These are phyloP conservation scores for Temnopleurus reevesii DNA, from an alignment of 53 echinoderm and acorn worm genomes.

Conservation along the genomic window DNA sequence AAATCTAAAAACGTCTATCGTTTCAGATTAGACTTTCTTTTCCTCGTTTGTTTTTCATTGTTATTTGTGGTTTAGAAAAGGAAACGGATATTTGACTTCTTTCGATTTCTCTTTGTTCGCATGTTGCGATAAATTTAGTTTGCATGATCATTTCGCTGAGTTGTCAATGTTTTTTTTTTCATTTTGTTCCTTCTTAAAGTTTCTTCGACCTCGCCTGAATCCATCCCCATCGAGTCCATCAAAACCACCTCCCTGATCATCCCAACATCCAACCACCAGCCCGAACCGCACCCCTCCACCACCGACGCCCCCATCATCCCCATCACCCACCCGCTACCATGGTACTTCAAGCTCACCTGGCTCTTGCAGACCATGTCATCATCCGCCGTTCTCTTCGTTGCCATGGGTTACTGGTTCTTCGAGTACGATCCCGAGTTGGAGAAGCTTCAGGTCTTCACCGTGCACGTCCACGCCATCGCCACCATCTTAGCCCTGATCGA, in stretches of 20 bases:
- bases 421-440: slow-evolving; percentile 65
- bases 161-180: too few species aligned
- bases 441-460: slow-evolving; percentile 66
- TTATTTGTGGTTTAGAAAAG: too few species aligned
- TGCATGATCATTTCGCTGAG: too few species aligned
- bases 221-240: background rate
- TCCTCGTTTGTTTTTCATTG: too few species aligned
- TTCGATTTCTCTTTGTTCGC: too few species aligned
- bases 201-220: background rate
- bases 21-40: too few species aligned
- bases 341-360: slow-evolving; percentile 83
- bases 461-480: slow-evolving; percentile 73
- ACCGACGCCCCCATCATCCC: background rate
- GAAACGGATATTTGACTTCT: too few species aligned
- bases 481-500: slow-evolving; percentile 60
- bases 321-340: slow-evolving; percentile 63
- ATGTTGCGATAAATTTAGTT: too few species aligned
- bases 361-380: slow-evolving; percentile 67
- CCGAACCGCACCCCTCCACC: background rate
- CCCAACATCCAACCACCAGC: background rate
- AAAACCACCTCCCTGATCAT: background rate
- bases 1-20: too few species aligned
- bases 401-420: slow-evolving; percentile 72
- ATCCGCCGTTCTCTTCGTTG: slow-evolving; percentile 61
- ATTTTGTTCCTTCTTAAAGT: background rate